Conservation (phyloP, 1,140 invertebrate species). For the Pomacea maculata region DNA sequence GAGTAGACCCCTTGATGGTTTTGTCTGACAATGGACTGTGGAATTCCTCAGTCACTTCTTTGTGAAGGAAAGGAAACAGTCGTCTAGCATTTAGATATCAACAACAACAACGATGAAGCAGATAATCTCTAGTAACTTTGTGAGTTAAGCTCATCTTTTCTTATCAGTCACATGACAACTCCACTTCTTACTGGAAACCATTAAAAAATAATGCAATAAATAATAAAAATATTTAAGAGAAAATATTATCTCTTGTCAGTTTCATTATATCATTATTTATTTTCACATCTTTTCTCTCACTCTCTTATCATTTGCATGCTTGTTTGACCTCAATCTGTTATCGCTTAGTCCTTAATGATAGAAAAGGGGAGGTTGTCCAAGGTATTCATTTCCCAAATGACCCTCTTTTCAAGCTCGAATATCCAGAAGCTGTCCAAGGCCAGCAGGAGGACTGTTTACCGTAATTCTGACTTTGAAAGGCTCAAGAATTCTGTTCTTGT, state of each 20-base stretch:
- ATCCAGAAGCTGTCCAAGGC: not conserved
- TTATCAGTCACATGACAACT: not conserved
- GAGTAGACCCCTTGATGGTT: too few relatives aligned
- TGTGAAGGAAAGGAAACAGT: too few relatives aligned
- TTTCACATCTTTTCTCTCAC: not conserved
- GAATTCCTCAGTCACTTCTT: not conserved
- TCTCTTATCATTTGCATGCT: not conserved
- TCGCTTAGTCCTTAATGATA: not conserved
- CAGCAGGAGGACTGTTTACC: too few relatives aligned
- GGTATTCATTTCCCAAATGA: not conserved
- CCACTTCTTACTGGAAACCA: not conserved
- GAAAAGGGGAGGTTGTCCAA: not conserved
- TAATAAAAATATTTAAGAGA: too few relatives aligned
- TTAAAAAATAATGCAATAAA: too few relatives aligned
- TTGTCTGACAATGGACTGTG: conserved; percentile 2
- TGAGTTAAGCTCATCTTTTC: too few relatives aligned
- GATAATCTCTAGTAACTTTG: too few relatives aligned
- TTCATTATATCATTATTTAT: not conserved
- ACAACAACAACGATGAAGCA: not conserved
- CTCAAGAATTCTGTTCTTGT: too few relatives aligned
- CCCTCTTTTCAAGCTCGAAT: not conserved
- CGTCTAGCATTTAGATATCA: too few relatives aligned
- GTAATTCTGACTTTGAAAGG: too few relatives aligned
- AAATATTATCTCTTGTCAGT: not conserved
- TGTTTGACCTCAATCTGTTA: not conserved